phyloP scores from a whole-genome alignment of 2,113 vertebrate genomes.

The Cheilinus undulatus region DNA sequence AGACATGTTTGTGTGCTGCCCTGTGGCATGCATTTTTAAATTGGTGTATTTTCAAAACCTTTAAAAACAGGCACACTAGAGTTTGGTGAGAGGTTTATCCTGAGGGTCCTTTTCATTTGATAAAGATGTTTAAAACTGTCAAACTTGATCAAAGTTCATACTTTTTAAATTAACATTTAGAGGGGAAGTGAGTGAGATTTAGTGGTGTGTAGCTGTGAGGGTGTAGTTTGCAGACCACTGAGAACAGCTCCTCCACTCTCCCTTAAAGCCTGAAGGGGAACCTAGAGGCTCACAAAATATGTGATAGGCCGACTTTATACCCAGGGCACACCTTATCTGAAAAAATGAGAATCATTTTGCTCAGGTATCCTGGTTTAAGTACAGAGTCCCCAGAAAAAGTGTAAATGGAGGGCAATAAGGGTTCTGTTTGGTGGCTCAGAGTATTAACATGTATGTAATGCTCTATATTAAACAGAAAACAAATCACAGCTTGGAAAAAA shows the following conservation, averaged over 20 bases:
- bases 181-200: not conserved
- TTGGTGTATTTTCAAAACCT: not conserved
- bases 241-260: not conserved
- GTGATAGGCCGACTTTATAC: not conserved
- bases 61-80: not conserved
- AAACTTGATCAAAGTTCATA: constrained; percentile 4
- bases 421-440: too few relatives aligned
- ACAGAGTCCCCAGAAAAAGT: too few relatives aligned
- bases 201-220: not conserved
- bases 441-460: too few relatives aligned
- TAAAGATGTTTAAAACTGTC: not conserved
- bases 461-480: too few relatives aligned
- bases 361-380: not conserved
- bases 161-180: not conserved
- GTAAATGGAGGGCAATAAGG: too few relatives aligned
- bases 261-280: not conserved
- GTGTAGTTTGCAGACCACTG: not conserved
- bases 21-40: not conserved
- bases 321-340: not conserved
- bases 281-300: not conserved
- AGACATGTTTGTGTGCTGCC: not conserved
- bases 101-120: constrained; percentile 20
- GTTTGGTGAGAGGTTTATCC: not conserved
- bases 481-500: too few relatives aligned
- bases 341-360: not conserved